A percentile compares a stretch with the other conserved stretches of the same genome.
Evolutionary conservation across 1,140 invertebrate genomes (phyloP).

Genomic region (Drosophila nannoptera): DNA sequence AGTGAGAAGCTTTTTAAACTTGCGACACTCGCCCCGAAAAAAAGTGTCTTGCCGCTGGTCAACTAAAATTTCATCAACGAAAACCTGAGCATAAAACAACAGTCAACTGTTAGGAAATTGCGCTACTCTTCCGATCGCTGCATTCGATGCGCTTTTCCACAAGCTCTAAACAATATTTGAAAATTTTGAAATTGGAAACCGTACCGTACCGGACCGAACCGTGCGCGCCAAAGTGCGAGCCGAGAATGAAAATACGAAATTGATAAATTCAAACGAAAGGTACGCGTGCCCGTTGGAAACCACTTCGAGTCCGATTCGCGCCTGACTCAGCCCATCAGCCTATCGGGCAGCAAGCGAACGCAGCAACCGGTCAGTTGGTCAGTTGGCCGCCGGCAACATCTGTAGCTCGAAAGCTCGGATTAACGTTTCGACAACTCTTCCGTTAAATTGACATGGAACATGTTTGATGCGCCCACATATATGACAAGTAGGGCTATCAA

Average conservation of each 20-base stretch:
- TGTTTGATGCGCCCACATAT: conserved; percentile 70
- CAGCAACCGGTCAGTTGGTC: conserved; percentile 8
- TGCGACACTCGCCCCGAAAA: conserved; percentile 46
- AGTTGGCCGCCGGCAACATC: conserved; percentile 13
- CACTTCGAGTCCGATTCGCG: conserved; percentile 14
- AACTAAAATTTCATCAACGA: conserved; percentile 62
- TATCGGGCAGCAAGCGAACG: no score
- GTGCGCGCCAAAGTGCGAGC: conserved; percentile 52
- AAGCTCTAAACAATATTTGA: neutral
- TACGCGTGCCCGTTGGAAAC: conserved; percentile 30
- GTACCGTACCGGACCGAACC: conserved; percentile 45
- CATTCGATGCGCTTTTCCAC: conserved; percentile 47
- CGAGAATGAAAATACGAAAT: conserved; percentile 64
- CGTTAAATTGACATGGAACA: conserved; percentile 62
- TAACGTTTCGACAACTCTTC: conserved; percentile 50
- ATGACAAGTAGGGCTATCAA: conserved; percentile 81
- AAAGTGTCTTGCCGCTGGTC: conserved; percentile 32
- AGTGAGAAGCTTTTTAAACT: conserved; percentile 49
- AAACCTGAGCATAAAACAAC: conserved; percentile 40
- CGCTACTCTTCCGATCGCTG: conserved; percentile 49
- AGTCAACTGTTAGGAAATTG: conserved; percentile 66
- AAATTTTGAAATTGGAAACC: neutral
- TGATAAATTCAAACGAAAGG: conserved; percentile 42
- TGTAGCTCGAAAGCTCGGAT: conserved; percentile 9
- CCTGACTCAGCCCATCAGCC: conserved; percentile 1